Evolutionary conservation across 2,113 vertebrate species (phyloP), one percentile per base, ranked within the genome.

Genomic region (Mustelus asterias): DNA sequence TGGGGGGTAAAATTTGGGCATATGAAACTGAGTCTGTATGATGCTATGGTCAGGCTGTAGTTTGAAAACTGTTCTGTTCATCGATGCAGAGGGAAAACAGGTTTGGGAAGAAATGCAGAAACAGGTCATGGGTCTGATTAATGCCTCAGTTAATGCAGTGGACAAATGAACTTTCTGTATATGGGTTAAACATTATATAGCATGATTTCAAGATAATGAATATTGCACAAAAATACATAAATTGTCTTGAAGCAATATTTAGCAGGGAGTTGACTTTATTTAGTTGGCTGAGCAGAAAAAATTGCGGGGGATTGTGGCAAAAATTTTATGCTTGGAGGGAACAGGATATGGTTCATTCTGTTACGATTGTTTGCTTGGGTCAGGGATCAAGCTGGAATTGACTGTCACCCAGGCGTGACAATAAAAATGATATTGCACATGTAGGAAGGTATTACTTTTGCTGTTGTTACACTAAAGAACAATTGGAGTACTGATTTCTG

Each of bases 371-470:
- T 44, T 83, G 80, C 80, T 83, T 83, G 18, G 37, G 80, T 41
- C 89, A 93, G 89, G 60, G 33, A 65, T 93, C n/a, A 93, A 93
- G 16, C n/a, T 90, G 54, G 89, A 22, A 63, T 37, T 65, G 89
- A 37, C 1, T 16, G 20, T 93, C 10, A 44, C 60, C 8, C n/a
- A n/a, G 20, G 2, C n/a, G 16, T 93, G 33, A 37, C 33, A 93
- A 93, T 93, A 65, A 67, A 65, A 67, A 37, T 93, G 2, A 65
- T 3, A 37, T 6, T n/a, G 29, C 29, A 92, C 88, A 92, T 60
- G 58, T 63, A 63, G 33, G 58, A 92, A 63, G 24, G 26, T 33
- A 41, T n/a, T 65, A 65, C 60, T 92, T 88, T 65, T 63, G 60
- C 60, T 65, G 33, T 83, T 37, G n/a, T 83, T 41, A 41, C 58